phyloP scores from a whole-genome alignment of 2,888 invertebrate genomes.

The Catonia carolina region DNA sequence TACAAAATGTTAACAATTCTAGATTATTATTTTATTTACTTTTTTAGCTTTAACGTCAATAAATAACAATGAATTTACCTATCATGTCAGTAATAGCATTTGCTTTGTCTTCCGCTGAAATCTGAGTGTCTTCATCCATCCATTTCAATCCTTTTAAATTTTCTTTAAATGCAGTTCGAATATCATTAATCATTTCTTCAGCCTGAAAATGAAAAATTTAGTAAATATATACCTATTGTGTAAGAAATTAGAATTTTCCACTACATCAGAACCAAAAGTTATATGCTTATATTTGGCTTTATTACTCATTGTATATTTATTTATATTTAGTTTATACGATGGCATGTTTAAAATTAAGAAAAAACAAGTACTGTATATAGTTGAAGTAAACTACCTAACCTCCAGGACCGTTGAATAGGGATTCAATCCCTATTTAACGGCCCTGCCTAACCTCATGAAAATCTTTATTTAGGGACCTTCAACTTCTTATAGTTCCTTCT shows the following conservation, averaged over 20 bases:
- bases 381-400: no score
- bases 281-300: neutral
- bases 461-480: no score
- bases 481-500: no score
- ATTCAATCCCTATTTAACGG: no score
- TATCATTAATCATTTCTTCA: conserved; percentile 85
- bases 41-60: neutral
- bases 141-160: conserved; percentile 80
- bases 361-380: no score
- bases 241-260: no score
- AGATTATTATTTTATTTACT: neutral
- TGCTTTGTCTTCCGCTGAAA: conserved; percentile 82
- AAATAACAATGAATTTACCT: conserved; percentile 50
- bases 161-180: conserved; percentile 80
- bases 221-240: neutral
- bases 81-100: conserved; percentile 95
- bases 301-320: neutral
- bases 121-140: conserved; percentile 90
- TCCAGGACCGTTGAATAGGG: no score
- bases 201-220: conserved; percentile 55
- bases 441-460: no score
- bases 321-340: neutral
- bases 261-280: no score
- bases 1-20: neutral
- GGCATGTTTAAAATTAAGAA: no score